Percentiles rank a stretch among this genome's conserved stretches.
Conservation (phyloP, 2,888 invertebrate species). For the Pseudococcus viburni region DNA sequence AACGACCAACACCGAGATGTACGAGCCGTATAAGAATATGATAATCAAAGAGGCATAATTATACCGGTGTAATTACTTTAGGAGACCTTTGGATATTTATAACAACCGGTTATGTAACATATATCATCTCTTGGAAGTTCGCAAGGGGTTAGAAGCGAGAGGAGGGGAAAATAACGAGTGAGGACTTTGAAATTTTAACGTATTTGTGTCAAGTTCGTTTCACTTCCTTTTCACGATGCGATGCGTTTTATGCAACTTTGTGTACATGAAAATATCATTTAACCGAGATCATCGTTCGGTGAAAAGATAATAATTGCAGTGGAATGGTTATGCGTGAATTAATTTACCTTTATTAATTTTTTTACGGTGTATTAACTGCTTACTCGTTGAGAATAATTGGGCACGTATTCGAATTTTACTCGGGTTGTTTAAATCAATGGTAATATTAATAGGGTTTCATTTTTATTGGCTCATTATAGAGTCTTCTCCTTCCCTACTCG, state of each 20-base stretch:
- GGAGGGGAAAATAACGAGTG: background rate
- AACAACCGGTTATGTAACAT: constrained; percentile 42
- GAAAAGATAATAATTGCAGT: background rate
- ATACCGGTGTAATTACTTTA: constrained; percentile 37
- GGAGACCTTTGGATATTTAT: constrained; percentile 36
- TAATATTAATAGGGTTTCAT: too few relatives aligned
- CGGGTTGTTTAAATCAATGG: too few relatives aligned
- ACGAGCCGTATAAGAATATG: background rate
- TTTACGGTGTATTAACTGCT: too few relatives aligned
- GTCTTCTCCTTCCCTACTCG: too few relatives aligned
- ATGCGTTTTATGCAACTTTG: constrained; percentile 54
- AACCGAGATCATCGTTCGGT: background rate
- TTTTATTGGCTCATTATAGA: too few relatives aligned
- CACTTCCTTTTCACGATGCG: constrained; percentile 52
- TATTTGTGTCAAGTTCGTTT: constrained; percentile 59
- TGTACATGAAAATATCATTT: constrained; percentile 38
- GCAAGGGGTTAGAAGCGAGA: background rate
- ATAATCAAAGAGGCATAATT: constrained; percentile 26
- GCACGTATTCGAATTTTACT: too few relatives aligned
- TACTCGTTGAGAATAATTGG: too few relatives aligned
- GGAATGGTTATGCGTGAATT: background rate
- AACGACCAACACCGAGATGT: constrained; percentile 10
- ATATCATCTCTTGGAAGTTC: background rate
- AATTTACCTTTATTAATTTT: too few relatives aligned
- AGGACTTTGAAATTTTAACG: constrained; percentile 26